Evolutionary conservation across 2,888 invertebrate genomes (phyloP).

Genomic region (Brachylomia viminalis): DNA sequence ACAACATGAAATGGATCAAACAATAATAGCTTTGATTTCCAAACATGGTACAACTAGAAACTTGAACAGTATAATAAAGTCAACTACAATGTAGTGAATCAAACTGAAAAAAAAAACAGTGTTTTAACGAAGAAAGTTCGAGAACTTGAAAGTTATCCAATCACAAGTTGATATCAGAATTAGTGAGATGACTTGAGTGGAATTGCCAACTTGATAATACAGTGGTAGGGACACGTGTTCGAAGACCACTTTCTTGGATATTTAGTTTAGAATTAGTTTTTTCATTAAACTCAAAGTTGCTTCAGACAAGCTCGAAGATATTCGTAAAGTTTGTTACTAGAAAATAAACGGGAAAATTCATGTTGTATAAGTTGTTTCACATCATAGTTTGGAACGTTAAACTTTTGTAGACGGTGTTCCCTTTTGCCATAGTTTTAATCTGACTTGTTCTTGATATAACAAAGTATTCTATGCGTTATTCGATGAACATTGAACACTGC

Average conservation of each 20-base stretch:
- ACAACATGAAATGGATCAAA: slow-evolving; percentile 41
- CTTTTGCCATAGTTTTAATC: slow-evolving; percentile 7
- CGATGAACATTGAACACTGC: too few relatives aligned
- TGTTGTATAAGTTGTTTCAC: slow-evolving; percentile 41
- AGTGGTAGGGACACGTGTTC: slow-evolving; percentile 62
- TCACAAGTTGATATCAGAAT: slow-evolving; percentile 72
- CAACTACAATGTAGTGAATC: slow-evolving; percentile 35
- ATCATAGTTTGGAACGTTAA: slow-evolving; percentile 43
- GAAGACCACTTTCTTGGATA: slow-evolving; percentile 53
- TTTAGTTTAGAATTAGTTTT: slow-evolving; percentile 65
- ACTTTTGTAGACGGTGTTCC: slow-evolving; percentile 17
- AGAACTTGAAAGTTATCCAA: slow-evolving; percentile 68
- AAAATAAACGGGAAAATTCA: slow-evolving; percentile 59
- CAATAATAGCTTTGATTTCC: slow-evolving; percentile 46
- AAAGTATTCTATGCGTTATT: background rate
- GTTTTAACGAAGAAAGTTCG: slow-evolving; percentile 60
- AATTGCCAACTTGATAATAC: slow-evolving; percentile 69
- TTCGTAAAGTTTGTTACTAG: slow-evolving; percentile 53
- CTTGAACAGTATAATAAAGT: slow-evolving; percentile 38
- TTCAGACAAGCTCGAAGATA: slow-evolving; percentile 39
- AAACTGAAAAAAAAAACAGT: slow-evolving; percentile 56
- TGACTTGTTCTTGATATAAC: slow-evolving; percentile 3
- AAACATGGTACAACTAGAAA: slow-evolving; percentile 38
- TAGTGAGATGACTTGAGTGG: slow-evolving; percentile 63
- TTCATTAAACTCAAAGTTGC: slow-evolving; percentile 60